Conservation (phyloP, 2,113 vertebrate genomes). For the Tauraco erythrolophus region DNA sequence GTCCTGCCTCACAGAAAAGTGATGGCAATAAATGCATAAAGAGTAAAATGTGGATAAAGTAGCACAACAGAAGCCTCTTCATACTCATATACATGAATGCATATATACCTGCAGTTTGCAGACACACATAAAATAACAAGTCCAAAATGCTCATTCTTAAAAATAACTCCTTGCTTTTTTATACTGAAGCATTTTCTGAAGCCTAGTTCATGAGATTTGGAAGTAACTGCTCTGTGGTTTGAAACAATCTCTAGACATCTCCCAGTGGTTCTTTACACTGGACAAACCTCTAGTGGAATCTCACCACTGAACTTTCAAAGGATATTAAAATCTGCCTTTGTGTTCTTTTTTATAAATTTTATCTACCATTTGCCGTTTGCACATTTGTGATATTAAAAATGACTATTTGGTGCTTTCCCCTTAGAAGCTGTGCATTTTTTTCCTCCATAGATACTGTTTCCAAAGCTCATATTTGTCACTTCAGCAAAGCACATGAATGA, state of each 20-base stretch:
- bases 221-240: neutral
- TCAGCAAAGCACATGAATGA: constrained; percentile 45
- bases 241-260: neutral
- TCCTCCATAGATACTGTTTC: neutral
- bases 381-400: neutral
- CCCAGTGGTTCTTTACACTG: neutral
- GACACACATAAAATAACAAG: neutral
- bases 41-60: neutral
- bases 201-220: neutral
- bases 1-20: neutral
- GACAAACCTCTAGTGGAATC: neutral
- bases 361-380: neutral
- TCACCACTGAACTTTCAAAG: neutral
- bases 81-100: neutral
- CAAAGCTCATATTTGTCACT: constrained; percentile 39
- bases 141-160: neutral
- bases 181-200: neutral
- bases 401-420: neutral
- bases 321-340: neutral
- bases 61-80: neutral
- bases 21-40: neutral
- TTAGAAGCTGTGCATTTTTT: neutral
- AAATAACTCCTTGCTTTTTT: neutral
- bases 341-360: neutral
- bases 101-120: neutral